Base-by-base conservation (phyloP, 1,140 invertebrate species). In the Leptinotarsa lineolata region DNA sequence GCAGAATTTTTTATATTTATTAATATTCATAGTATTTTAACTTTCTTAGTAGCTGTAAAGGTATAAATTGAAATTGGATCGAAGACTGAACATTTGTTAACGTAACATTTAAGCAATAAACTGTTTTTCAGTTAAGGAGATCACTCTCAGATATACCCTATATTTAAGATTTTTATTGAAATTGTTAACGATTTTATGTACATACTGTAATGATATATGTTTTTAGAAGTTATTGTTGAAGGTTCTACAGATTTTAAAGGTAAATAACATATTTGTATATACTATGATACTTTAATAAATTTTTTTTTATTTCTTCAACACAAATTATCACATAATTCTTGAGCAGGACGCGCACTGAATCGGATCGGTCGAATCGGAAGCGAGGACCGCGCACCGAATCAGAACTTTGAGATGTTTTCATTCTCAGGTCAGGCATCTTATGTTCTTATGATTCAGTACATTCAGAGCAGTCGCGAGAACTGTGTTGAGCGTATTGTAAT, bases 211-310 rank as follows among this genome's bases (percentile, higher is more conserved):
- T 68, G 21, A 63, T 63, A 71, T 71, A 71, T 39, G 30, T 71
- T 71, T 71, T 71, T 71, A 64, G 30, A 63, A 71, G 58, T 71
- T 71, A 71, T 71, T 71, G 69, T 71, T 71, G 60, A 45, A 63
- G 30, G 58, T 71, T 71, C 69, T 71, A 71, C 58, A 71, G n/a
- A 71, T 71, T 71, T 71, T 71, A 71, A 71, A 45, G 69, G 69
- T 61, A 22, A 13, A 71, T 71, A 63, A 68, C 45, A 68, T 18
- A 16, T 63, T 68, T 68, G 66, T 68, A 68, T 18, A 68, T 68
- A 68, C 16, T 18, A 45, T 46, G 30, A 39, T 39, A 39, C 30
- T 39, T 11, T 2, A 39, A 39, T 39, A 39, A 39, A 39, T 8
- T 39, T 39, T 39, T 39, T 39, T 39, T 39, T 39, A 11, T 39